These are phyloP conservation scores for Hydrolagus affinis DNA, from an alignment of 2,113 vertebrate genomes.

Conservation along the genomic window DNA sequence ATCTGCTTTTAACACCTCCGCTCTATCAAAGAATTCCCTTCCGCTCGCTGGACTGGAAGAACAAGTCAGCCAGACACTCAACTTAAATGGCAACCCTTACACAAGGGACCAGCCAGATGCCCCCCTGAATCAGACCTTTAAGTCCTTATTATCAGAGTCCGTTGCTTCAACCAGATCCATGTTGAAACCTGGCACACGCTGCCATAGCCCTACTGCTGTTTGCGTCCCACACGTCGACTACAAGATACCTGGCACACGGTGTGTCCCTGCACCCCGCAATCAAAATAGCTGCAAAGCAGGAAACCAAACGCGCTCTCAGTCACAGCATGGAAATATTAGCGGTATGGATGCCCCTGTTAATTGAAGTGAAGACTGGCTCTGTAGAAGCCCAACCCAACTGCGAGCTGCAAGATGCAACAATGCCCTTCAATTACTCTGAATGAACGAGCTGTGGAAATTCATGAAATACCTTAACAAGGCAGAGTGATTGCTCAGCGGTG, in stretches of 20 bases:
- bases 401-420: not conserved
- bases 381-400: no score
- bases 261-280: not conserved
- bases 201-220: not conserved
- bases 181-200: conserved; percentile 13
- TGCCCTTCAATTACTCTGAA: not conserved
- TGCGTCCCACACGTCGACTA: not conserved
- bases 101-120: no score
- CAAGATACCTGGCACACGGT: conserved; percentile 11
- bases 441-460: not conserved
- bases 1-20: no score
- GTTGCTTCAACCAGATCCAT: not conserved
- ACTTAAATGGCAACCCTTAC: no score
- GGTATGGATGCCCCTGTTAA: not conserved
- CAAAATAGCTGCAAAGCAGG: no score
- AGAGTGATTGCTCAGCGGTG: not conserved
- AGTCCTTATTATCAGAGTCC: no score
- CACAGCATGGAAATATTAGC: not conserved
- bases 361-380: not conserved
- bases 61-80: no score
- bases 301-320: not conserved
- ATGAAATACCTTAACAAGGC: not conserved
- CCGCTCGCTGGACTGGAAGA: no score
- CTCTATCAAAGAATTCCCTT: no score
- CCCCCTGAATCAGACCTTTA: no score